Base-by-base conservation (phyloP, 2,113 vertebrate species). In the Microcebus jonahi region DNA sequence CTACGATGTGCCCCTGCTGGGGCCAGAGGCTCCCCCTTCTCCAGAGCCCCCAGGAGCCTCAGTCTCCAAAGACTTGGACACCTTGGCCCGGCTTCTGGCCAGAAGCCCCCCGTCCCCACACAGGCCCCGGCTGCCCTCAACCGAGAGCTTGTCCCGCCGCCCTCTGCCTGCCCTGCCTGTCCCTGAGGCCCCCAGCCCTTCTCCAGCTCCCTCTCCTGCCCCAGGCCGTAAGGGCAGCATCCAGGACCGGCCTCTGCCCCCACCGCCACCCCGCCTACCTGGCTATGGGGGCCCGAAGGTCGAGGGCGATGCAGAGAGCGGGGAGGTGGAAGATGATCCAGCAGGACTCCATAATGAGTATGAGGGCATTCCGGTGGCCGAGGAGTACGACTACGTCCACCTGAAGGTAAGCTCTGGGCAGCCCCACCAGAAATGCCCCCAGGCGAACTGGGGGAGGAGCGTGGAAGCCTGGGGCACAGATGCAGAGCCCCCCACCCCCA, bases 211-310 rank as follows among this genome's bases (percentile, higher is more conserved):
- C 0, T 98, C 99, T 21, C 98, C 98, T 6, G 98, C 98, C 23
- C 98, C 99, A 25, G 98, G 99, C 36, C 99, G 99, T 34, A 99
- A 99, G 80, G 99, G 99, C 20, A 99, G 99, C 98, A 99, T 99
- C 96, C 99, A 99, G 96, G 99, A 99, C 97, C 97, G 99, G 29
- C 99, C 99, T 23, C 98, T 99, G 11, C 99, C 99, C 2, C 99
- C 99, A 0, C 99, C 99, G 4, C 99, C 99, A 14, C 98, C 99
- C 86, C 98, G 98, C 1, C 97, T 99, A 91, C 96, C 98, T 42
- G 95, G 96, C 92, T 93, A 97, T 77, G 63, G 92, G 97, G 87
- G 85, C 42, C 82, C 83, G 80, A 97, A 97, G 76, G n/a, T 53
- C 0, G 98, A 97, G 67, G 97, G 82, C 39, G 88, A 96, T 27